phyloP scores from a whole-genome alignment of 1,140 invertebrate genomes.

The Atta texana region DNA sequence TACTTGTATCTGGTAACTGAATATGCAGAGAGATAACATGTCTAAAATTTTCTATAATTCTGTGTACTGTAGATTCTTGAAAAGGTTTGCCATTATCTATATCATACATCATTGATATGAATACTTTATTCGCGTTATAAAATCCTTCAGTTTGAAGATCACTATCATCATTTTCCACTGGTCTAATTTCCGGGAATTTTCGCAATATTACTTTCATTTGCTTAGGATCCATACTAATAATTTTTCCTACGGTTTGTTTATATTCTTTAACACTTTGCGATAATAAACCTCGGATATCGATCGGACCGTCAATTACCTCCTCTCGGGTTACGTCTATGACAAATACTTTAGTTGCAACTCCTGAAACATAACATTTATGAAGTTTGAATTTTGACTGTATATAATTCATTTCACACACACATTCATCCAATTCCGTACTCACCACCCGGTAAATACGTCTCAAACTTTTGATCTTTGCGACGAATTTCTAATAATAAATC shows the following conservation, averaged over 20 bases:
- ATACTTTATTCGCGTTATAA: conserved; percentile 87
- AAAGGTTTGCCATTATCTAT: conserved; percentile 80
- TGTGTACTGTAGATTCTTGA: conserved; percentile 81
- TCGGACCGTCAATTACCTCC: conserved; percentile 89
- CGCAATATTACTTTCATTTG: conserved; percentile 87
- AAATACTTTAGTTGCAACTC: conserved; percentile 89
- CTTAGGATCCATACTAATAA: conserved; percentile 84
- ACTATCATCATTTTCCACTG: conserved; percentile 85
- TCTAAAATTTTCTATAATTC: conserved; percentile 87
- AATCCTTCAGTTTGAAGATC: conserved; percentile 86
- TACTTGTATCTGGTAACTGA: conserved; percentile 87
- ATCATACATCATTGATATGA: conserved; percentile 76
- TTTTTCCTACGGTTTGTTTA: conserved; percentile 87
- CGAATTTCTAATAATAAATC: conserved; percentile 91
- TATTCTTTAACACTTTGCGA: conserved; percentile 88
- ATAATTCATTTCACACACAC: not conserved
- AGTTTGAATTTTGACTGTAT: not conserved
- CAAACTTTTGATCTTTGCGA: conserved; percentile 89
- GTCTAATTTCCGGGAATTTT: conserved; percentile 85
- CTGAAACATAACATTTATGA: conserved; percentile 75
- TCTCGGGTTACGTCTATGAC: conserved; percentile 87
- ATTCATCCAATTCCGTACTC: not conserved
- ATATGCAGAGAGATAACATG: conserved; percentile 89
- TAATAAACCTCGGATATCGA: conserved; percentile 88
- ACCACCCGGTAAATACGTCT: conserved; percentile 88